These are phyloP conservation scores for Phalanger gymnotis DNA, from an alignment of 2,797 vertebrate genomes.

Conservation along the genomic window DNA sequence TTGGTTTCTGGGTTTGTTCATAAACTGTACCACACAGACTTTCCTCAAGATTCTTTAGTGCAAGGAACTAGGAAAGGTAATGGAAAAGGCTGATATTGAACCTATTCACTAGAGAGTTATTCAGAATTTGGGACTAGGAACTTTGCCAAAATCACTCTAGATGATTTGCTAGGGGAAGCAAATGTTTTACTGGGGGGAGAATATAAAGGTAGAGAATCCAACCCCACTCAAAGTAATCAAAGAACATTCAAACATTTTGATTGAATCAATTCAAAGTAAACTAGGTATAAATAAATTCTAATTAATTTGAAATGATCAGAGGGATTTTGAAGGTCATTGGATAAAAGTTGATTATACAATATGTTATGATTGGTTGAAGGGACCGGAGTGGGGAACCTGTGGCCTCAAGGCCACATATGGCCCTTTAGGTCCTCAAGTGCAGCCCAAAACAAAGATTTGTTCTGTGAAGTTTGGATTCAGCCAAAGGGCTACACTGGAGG, in stretches of 20 bases:
- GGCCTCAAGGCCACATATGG: too few relatives aligned
- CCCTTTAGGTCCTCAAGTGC: too few relatives aligned
- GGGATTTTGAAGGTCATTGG: background rate
- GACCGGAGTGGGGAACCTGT: background rate
- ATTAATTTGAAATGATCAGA: background rate
- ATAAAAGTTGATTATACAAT: background rate
- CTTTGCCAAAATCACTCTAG: background rate
- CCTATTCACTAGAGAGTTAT: background rate
- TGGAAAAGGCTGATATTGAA: background rate
- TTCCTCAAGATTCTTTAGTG: background rate
- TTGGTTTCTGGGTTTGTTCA: background rate
- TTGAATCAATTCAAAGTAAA: background rate
- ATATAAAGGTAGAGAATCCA: background rate
- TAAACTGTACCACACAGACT: background rate
- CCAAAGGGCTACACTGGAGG: too few relatives aligned
- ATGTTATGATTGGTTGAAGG: background rate
- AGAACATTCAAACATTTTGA: background rate
- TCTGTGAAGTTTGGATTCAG: too few relatives aligned
- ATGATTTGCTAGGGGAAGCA: background rate
- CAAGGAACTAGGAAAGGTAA: background rate
- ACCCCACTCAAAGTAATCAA: background rate
- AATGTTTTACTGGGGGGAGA: background rate
- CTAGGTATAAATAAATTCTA: background rate
- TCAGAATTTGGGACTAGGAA: background rate
- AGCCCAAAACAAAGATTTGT: too few relatives aligned